Percentiles rank a stretch among this genome's conserved stretches.
Evolutionary conservation across 92 coral and sea anemone species (phyloP).

Genomic region (Chrysogorgia sp.): DNA sequence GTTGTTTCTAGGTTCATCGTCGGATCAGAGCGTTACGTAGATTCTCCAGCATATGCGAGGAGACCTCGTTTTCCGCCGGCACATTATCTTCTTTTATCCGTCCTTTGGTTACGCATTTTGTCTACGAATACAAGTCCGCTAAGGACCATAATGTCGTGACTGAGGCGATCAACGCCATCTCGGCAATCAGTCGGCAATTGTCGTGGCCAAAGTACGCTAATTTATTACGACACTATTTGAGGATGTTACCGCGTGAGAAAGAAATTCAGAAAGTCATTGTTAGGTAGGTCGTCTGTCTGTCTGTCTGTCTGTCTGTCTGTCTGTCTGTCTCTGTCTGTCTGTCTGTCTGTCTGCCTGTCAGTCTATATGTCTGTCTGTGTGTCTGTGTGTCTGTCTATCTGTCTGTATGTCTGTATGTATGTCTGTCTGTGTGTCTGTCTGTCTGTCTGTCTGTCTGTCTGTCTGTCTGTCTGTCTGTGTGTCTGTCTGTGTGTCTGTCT

Average conservation of each 20-base stretch:
- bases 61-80: conserved; percentile 65
- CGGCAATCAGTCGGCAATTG: conserved; percentile 75
- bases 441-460: too few relatives aligned
- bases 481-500: too few relatives aligned
- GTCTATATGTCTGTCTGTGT: too few relatives aligned
- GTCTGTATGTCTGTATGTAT: too few relatives aligned
- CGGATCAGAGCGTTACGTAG: conserved; percentile 90
- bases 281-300: conserved; percentile 65
- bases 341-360: neutral
- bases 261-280: conserved; percentile 73
- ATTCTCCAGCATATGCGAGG: conserved; percentile 74
- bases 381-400: neutral
- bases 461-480: too few relatives aligned
- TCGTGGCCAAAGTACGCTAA: conserved; percentile 88
- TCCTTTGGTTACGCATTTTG: conserved; percentile 87
- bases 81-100: conserved; percentile 75
- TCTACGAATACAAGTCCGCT: conserved; percentile 77
- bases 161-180: conserved; percentile 84
- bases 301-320: neutral
- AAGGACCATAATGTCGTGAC: conserved; percentile 89
- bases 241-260: conserved; percentile 68
- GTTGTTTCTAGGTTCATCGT: conserved; percentile 80
- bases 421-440: too few relatives aligned
- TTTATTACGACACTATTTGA: conserved; percentile 76
- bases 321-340: neutral